Percentiles rank a stretch among this genome's conserved stretches.
These are phyloP conservation scores for Plebejus argus DNA, from an alignment of 2,888 invertebrate genomes.

Conservation along the genomic window DNA sequence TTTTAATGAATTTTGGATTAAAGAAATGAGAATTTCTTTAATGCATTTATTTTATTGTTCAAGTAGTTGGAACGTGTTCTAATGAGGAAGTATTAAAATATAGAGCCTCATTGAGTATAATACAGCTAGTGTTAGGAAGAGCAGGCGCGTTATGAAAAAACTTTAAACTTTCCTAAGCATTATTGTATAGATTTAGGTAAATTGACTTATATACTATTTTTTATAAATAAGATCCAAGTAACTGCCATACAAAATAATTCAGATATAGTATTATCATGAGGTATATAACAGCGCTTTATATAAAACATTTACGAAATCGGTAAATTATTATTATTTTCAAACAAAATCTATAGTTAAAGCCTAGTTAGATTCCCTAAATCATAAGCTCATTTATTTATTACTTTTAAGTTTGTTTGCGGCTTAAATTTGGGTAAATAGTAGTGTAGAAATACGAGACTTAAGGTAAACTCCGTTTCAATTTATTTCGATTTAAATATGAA, in stretches of 20 bases:
- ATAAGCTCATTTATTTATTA: slow-evolving; percentile 66
- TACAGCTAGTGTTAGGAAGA: background rate
- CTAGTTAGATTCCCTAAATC: slow-evolving; percentile 66
- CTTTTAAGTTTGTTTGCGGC: slow-evolving; percentile 38
- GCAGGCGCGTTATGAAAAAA: background rate
- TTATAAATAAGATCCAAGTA: background rate
- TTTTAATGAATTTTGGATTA: no score
- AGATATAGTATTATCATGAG: slow-evolving; percentile 62
- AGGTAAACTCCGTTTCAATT: background rate
- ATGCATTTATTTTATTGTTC: background rate
- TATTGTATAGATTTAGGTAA: slow-evolving; percentile 6
- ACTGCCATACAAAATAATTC: slow-evolving; percentile 29
- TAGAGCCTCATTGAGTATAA: background rate
- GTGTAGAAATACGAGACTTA: slow-evolving; percentile 36
- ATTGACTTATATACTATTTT: slow-evolving; percentile 23
- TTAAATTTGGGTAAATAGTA: slow-evolving; percentile 35
- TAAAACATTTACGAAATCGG: slow-evolving; percentile 54
- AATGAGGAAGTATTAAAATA: background rate
- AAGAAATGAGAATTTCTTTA: no score
- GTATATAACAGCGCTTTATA: slow-evolving; percentile 67
- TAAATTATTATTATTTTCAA: slow-evolving; percentile 51
- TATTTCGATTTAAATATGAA: background rate
- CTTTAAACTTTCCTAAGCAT: background rate
- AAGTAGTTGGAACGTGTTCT: background rate
- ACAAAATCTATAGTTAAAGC: slow-evolving; percentile 55